phyloP scores from a whole-genome alignment of 2,888 invertebrate species.

The Nemurella pictetii region DNA sequence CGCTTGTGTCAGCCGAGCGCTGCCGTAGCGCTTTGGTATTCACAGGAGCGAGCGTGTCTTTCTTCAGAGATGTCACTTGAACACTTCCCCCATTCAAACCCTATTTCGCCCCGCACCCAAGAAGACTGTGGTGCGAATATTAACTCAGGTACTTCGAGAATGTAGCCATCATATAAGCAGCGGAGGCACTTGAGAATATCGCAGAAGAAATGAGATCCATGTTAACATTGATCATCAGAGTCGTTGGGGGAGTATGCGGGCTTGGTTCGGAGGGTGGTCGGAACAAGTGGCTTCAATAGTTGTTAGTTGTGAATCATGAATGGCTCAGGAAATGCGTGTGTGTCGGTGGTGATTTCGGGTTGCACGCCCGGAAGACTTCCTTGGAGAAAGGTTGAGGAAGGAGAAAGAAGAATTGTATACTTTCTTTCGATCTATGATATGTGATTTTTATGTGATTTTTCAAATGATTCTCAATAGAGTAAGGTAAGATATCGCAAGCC shows the following conservation, averaged over 20 bases:
- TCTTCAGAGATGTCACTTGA: constrained; percentile 18
- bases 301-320: not conserved
- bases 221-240: constrained; percentile 4
- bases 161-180: constrained; percentile 1
- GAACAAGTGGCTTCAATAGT: not conserved
- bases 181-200: not conserved
- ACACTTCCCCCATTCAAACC: constrained; percentile 17
- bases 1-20: not conserved
- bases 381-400: not conserved
- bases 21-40: constrained; percentile 1
- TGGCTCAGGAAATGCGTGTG: not conserved
- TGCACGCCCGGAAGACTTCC: not conserved
- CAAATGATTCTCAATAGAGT: no score
- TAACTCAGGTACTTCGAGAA: constrained; percentile 10
- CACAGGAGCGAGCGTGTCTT: constrained; percentile 6
- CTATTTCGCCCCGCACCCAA: not conserved
- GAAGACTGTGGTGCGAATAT: constrained; percentile 8
- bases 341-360: not conserved
- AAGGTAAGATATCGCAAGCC: no score
- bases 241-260: not conserved
- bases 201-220: constrained; percentile 1
- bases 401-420: no score
- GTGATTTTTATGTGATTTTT: no score
- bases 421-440: no score
- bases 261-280: not conserved